Base-by-base conservation (phyloP, 2,113 vertebrate genomes). In the Colaptes auratus region DNA sequence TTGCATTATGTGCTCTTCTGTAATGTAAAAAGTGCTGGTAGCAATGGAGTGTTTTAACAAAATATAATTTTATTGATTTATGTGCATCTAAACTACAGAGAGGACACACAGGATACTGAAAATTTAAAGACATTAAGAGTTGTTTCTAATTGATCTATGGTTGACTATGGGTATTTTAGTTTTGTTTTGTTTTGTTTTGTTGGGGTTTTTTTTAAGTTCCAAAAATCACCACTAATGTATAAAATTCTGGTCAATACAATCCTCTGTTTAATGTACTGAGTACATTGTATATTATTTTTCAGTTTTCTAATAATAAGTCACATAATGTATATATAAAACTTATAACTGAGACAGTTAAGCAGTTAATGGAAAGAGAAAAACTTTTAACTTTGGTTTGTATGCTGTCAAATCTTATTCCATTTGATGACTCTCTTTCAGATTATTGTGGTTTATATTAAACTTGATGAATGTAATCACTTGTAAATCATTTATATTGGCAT, bases 381-480 rank as follows among this genome's bases (percentile, higher is more conserved):
- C 70, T 87, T 87, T 80, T 95, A 88, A 82, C 64, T 94, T 79
- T 75, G 19, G 75, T 85, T 96, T 95, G 67, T 82, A 84, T 77
- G 56, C 80, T 93, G 74, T 94, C 91, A 95, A 92, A 66, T 93
- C 82, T 58, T 95, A 72, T 96, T 96, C 74, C 50, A 92, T 42
- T 30, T 90, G 78, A 95, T 86, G 95, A 74, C 48, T 86, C 56
- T 58, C 77, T 92, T 92, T 96, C 78, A 93, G 21, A 80, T 85
- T 94, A 92, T 24, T 90, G 67, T 92, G 69, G 42, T 97, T 97
- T 79, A 86, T 84, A 80, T 92, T 97, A 91, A 75, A 90, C 74
- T 52, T 91, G 96, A 90, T 95, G 64, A 76, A 87, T 73, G 77
- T 92, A 95, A 95, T 94, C 78, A 93, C 21, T 84, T 13, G 61